Base-by-base conservation (phyloP, 2,888 invertebrate species). In the Metalampra italica region DNA sequence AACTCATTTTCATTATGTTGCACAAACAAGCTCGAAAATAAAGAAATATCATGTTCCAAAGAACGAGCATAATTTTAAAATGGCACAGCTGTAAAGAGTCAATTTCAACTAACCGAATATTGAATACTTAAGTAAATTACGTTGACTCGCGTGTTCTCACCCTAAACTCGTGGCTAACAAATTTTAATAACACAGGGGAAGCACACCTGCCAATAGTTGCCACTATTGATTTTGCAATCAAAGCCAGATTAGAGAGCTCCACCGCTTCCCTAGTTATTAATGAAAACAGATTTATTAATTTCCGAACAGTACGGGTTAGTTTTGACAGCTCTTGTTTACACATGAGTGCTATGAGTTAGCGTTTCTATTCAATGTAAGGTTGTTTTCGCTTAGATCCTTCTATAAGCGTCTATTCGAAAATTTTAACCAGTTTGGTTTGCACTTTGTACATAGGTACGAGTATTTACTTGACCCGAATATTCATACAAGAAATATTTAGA, bases 211-310 rank as follows among this genome's bases (percentile, higher is more conserved):
- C 75, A 63, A 78, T 82, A 82, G 79, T 77, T 75, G 67, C 68
- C 71, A 63, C 62, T 82, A 87, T 86, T 77, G 87, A 87, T 86
- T 87, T 86, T 81, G 78, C 81, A 85, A 86, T 86, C 77, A 86
- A 81, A 78, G 64, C 71, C 72, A 68, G 78, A 79, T 83, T 82
- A 80, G 72, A 75, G 71, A 71, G 62, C 68, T 64, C 59, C 57
- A 54, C 65, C 61, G 68, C 69, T 72, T 71, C 61, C 61, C 60
- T 53, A 5, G 52, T 62, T 61, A 72, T 73, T 74, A 73, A 61
- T 59, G 62, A 59, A 66, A 65, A 62, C 62, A 66, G 71, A 76
- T 82, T 75, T 68, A 82, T 75, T 75, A 70, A 75, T 72, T 71
- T 65, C 69, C 64, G 54, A 61, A 54, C 39, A 29, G 43, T 37